A percentile compares a stretch with the other conserved stretches of the same genome.
Evolutionary conservation across 2,113 vertebrate genomes (phyloP).

Genomic region (Indri indri): DNA sequence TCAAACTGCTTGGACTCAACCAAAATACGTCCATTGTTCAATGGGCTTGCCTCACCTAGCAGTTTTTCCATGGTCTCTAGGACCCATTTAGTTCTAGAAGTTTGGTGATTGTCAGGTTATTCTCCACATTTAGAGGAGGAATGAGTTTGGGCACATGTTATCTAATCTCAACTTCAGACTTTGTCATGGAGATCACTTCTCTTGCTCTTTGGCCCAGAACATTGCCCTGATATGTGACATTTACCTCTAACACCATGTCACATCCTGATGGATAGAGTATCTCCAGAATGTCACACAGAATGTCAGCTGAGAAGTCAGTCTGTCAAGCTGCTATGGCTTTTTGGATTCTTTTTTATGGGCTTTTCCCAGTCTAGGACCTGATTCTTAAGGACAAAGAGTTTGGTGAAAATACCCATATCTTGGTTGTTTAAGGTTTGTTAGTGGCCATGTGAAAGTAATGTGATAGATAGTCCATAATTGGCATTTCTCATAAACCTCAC

Average conservation of each 20-base stretch:
- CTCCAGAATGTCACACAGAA: conserved; percentile 24
- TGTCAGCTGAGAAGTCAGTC: conserved; percentile 33
- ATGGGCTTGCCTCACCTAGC: not conserved
- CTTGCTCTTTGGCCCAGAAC: conserved; percentile 46
- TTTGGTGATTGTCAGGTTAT: not conserved
- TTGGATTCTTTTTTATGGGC: not conserved
- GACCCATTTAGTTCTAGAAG: not conserved
- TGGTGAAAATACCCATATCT: not conserved
- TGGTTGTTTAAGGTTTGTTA: not conserved
- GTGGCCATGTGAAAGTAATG: not conserved
- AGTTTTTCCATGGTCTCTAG: not conserved
- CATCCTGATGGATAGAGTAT: conserved; percentile 43
- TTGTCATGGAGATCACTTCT: conserved; percentile 3
- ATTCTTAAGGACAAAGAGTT: not conserved
- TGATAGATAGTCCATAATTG: not conserved
- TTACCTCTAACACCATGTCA: conserved; percentile 43
- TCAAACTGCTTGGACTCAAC: not conserved
- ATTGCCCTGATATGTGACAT: conserved; percentile 22
- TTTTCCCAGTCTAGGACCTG: not conserved
- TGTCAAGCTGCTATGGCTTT: not conserved
- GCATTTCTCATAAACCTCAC: not conserved
- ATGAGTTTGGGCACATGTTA: not conserved
- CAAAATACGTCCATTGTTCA: not conserved
- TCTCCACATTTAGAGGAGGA: not conserved
- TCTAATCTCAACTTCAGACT: not conserved